These are phyloP conservation scores for Coecobrya sp. DNA, from an alignment of 2,888 invertebrate genomes.

Conservation along the genomic window DNA sequence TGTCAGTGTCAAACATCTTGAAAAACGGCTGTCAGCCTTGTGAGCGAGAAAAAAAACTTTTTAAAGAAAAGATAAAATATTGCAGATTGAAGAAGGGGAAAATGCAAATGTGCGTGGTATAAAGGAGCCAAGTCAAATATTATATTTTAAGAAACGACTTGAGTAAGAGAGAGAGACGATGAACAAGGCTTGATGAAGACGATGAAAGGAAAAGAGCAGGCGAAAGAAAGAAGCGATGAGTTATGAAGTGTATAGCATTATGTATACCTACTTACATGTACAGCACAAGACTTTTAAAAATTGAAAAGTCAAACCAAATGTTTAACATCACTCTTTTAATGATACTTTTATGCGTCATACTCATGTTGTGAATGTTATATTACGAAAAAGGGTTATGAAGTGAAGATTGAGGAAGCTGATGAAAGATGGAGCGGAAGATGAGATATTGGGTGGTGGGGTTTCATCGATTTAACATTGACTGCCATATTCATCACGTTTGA, in stretches of 20 bases:
- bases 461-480: background rate
- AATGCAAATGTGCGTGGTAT: constrained; percentile 52
- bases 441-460: constrained; percentile 55
- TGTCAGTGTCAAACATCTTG: constrained; percentile 84
- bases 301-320: constrained; percentile 58
- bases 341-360: constrained; percentile 61
- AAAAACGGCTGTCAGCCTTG: constrained; percentile 78
- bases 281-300: background rate
- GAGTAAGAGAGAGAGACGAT: constrained; percentile 4
- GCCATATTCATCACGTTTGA: constrained; percentile 15
- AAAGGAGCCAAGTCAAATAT: constrained; percentile 61
- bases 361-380: constrained; percentile 21
- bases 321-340: constrained; percentile 56
- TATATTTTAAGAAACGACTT: constrained; percentile 45
- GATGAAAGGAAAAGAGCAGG: constrained; percentile 65
- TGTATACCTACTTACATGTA: background rate
- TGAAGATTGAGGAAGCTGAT: constrained; percentile 69
- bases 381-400: constrained; percentile 50
- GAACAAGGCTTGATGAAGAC: constrained; percentile 50
- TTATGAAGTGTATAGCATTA: constrained; percentile 57
- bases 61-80: constrained; percentile 69
- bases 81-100: constrained; percentile 59
- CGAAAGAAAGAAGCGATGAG: constrained; percentile 65
- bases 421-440: constrained; percentile 81
- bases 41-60: constrained; percentile 31